Evolutionary conservation across 2,888 invertebrate species (phyloP).

Genomic region (Leptogaster cylindrica): DNA sequence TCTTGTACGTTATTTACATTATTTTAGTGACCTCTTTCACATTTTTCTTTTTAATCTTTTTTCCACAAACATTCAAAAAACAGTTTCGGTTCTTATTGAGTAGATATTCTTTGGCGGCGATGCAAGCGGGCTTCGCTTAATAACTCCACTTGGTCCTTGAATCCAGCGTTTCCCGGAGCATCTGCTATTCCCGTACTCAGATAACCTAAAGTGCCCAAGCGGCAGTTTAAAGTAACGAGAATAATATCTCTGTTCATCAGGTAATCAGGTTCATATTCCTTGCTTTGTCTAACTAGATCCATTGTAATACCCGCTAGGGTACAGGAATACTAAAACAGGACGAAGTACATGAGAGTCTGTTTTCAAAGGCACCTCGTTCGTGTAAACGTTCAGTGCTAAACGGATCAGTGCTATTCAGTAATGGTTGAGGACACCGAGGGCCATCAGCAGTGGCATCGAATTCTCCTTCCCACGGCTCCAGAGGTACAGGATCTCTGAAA

Average conservation of each 20-base stretch:
- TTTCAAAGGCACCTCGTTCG: conserved; percentile 57
- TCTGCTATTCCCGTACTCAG: conserved; percentile 70
- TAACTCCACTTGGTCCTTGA: conserved; percentile 78
- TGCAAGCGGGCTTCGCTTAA: too few species aligned
- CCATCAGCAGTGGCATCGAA: conserved; percentile 68
- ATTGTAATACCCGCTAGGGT: conserved; percentile 71
- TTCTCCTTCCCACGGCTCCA: conserved; percentile 62
- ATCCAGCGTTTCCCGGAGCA: conserved; percentile 73
- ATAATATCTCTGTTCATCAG: conserved; percentile 71
- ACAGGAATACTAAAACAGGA: conserved; percentile 73
- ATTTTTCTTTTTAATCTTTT: too few species aligned
- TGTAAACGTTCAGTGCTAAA: conserved; percentile 67
- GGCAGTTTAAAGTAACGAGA: conserved; percentile 71
- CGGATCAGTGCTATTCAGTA: conserved; percentile 56
- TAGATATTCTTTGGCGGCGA: too few species aligned
- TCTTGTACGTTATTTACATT: too few species aligned
- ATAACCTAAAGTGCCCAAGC: conserved; percentile 66
- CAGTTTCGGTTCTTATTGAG: too few species aligned
- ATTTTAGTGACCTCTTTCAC: too few species aligned
- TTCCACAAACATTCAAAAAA: too few species aligned
- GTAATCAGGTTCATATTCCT: conserved; percentile 66
- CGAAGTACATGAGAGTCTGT: conserved; percentile 51
- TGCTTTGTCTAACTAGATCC: conserved; percentile 66
- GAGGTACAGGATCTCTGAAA: conserved; percentile 56
- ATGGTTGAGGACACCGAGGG: conserved; percentile 65